Evolutionary conservation across 1,140 invertebrate genomes (phyloP).

Genomic region (Chrysomallon squamiferum): DNA sequence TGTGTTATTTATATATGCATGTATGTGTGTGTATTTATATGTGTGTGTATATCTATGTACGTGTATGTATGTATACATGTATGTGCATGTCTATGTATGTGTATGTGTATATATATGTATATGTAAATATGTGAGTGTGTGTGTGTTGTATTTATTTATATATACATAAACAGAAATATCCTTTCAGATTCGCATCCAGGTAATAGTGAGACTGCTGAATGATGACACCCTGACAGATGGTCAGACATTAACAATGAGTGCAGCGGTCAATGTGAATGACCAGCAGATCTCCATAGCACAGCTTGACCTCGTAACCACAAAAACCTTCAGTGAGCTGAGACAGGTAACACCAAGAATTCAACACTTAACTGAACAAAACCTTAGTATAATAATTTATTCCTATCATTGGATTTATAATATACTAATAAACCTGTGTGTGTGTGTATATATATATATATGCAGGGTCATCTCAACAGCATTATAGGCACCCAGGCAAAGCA

Average conservation of each 20-base stretch:
- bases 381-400: not conserved
- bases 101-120: too few relatives aligned
- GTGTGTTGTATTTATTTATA: too few relatives aligned
- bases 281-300: slow-evolving; percentile 1
- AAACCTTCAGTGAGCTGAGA: not conserved
- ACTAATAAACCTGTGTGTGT: not conserved
- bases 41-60: too few relatives aligned
- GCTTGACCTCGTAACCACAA: not conserved
- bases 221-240: not conserved
- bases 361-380: not conserved
- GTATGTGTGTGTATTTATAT: too few relatives aligned
- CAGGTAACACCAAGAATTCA: not conserved
- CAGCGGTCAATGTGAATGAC: not conserved
- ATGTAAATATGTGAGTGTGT: too few relatives aligned
- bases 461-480: not conserved
- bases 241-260: not conserved
- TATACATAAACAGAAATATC: too few relatives aligned
- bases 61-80: too few relatives aligned
- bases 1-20: too few relatives aligned
- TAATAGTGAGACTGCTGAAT: not conserved
- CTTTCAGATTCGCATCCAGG: slow-evolving; percentile 1
- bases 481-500: not conserved
- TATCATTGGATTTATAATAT: not conserved
- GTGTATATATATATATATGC: not conserved
- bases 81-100: too few relatives aligned